A percentile compares a stretch with the other conserved stretches of the same genome.
Evolutionary conservation across 2,113 vertebrate genomes (phyloP).

Genomic region (Tricholaema leucomelas): DNA sequence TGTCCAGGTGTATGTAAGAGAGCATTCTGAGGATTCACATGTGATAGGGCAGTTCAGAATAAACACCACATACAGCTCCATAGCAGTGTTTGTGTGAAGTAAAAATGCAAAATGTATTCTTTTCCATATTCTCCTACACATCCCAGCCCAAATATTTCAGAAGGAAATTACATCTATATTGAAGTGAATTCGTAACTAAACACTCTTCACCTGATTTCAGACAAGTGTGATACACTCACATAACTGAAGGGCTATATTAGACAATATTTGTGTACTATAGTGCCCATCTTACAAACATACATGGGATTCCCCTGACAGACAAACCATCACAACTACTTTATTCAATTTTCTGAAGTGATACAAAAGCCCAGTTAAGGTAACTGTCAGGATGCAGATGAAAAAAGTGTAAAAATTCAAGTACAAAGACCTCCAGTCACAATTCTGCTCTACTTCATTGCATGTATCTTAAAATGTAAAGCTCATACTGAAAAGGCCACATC

Average conservation of each 20-base stretch:
- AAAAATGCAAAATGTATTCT: not conserved
- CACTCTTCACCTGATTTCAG: not conserved
- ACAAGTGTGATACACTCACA: not conserved
- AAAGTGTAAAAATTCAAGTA: not conserved
- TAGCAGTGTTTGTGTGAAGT: not conserved
- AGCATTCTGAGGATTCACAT: not conserved
- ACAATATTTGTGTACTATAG: rapidly evolving
- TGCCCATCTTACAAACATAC: not conserved
- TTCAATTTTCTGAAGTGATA: not conserved
- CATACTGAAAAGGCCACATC: not conserved
- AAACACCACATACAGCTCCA: not conserved
- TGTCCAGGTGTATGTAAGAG: not conserved
- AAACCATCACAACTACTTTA: not conserved
- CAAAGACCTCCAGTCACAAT: not conserved
- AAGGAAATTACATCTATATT: not conserved
- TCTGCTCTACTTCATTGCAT: not conserved
- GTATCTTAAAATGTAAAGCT: not conserved
- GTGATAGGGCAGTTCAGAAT: not conserved
- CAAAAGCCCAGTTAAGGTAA: not conserved
- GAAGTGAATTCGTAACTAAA: not conserved
- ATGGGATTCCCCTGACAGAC: not conserved
- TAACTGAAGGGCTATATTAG: not conserved
- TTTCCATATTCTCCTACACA: not conserved
- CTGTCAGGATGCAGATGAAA: not conserved
- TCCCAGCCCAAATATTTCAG: not conserved